These are phyloP conservation scores for Rhagonycha lutea DNA, from an alignment of 2,888 invertebrate genomes.

Conservation along the genomic window DNA sequence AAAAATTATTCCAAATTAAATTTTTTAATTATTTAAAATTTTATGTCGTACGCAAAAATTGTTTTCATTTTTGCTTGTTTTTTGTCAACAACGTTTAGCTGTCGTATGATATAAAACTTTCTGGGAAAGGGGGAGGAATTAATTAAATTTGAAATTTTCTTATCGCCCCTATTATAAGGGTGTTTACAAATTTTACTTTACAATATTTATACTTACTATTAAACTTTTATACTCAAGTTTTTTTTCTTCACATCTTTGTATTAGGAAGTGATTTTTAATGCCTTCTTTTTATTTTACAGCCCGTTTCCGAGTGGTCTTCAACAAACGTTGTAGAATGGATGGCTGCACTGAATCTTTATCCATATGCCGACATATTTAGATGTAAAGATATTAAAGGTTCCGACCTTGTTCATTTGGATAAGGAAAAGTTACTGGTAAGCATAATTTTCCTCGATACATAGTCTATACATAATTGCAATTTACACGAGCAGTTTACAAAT, in stretches of 20 bases:
- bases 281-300: conserved; percentile 53
- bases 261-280: background rate
- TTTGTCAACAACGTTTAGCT: background rate
- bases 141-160: background rate
- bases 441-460: conserved; percentile 5
- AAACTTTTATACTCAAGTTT: background rate
- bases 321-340: conserved; percentile 76
- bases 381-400: conserved; percentile 72
- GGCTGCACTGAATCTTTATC: conserved; percentile 73
- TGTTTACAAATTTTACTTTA: background rate
- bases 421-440: conserved; percentile 69
- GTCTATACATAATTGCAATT: background rate
- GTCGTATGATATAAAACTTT: background rate
- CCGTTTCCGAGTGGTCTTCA: conserved; percentile 71
- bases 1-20: background rate
- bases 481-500: background rate
- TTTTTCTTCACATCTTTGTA: background rate
- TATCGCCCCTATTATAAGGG: background rate
- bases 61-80: background rate
- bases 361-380: conserved; percentile 72
- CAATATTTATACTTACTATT: background rate
- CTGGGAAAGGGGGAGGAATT: background rate
- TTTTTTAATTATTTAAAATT: background rate
- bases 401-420: conserved; percentile 67
- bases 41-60: background rate